A percentile compares a stretch with the other conserved stretches of the same genome.
These are phyloP conservation scores for Muscidifurax raptorellus DNA, from an alignment of 1,140 invertebrate species.

Conservation along the genomic window DNA sequence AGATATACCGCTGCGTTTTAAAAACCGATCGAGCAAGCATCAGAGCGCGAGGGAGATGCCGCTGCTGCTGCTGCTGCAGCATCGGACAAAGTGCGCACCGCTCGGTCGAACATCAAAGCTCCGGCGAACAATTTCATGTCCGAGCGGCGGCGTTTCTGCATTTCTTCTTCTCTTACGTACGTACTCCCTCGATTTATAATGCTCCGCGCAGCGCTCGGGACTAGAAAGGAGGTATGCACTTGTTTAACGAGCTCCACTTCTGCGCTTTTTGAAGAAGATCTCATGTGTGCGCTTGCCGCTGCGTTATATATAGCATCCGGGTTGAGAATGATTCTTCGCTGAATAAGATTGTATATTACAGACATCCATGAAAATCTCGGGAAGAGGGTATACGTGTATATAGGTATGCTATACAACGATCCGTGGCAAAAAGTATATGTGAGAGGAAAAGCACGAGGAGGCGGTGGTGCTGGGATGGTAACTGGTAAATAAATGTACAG, in stretches of 20 bases:
- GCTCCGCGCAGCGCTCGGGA: neutral
- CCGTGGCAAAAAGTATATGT: neutral
- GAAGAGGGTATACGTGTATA: neutral
- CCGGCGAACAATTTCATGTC: conserved; percentile 38
- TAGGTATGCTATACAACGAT: neutral
- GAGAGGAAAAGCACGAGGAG: neutral
- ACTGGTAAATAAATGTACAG: conserved; percentile 47
- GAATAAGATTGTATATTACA: no score
- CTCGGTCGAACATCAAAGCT: conserved; percentile 43
- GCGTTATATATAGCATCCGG: no score
- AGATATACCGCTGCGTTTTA: conserved; percentile 5
- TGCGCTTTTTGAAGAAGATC: neutral
- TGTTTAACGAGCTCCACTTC: conserved; percentile 8
- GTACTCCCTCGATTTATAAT: conserved; percentile 33
- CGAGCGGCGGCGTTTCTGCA: neutral
- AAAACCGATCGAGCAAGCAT: conserved; percentile 33
- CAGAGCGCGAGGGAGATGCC: conserved; percentile 33
- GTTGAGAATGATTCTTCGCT: no score
- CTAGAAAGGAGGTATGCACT: neutral
- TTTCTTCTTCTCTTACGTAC: conserved; percentile 15
- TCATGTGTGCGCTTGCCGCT: neutral
- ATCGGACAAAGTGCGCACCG: conserved; percentile 40
- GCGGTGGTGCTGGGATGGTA: conserved; percentile 34
- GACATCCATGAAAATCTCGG: neutral
- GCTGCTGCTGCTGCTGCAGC: neutral